Percentiles rank a stretch among this genome's conserved stretches.
phyloP scores from a whole-genome alignment of 2,888 invertebrate species.

The Noctua pronuba region DNA sequence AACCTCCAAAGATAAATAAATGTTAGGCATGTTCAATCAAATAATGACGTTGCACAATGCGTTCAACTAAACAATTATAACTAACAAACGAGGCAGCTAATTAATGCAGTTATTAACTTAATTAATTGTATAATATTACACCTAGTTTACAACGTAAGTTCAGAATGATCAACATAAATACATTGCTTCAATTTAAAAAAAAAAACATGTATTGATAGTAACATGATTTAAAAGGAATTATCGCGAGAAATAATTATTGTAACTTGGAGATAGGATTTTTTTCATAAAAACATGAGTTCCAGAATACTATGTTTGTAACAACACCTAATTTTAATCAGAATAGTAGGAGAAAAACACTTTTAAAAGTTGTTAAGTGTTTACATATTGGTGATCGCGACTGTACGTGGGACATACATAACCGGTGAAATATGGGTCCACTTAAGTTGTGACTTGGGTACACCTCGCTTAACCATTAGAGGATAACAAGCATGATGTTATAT shows the following conservation, averaged over 20 bases:
- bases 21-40: slow-evolving; percentile 4
- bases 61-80: slow-evolving; percentile 15
- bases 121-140: background rate
- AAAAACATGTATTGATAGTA: too few relatives aligned
- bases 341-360: too few relatives aligned
- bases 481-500: background rate
- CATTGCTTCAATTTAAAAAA: background rate
- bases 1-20: slow-evolving; percentile 27
- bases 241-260: too few relatives aligned
- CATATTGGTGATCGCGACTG: too few relatives aligned
- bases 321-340: too few relatives aligned
- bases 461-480: background rate
- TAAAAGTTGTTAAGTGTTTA: too few relatives aligned
- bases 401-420: too few relatives aligned
- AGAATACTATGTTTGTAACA: too few relatives aligned
- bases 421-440: background rate
- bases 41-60: slow-evolving; percentile 2
- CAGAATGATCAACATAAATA: background rate
- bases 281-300: too few relatives aligned
- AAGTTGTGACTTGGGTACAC: background rate
- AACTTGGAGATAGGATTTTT: too few relatives aligned
- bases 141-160: slow-evolving; percentile 8
- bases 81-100: background rate
- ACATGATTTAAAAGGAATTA: too few relatives aligned
- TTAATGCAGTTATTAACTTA: slow-evolving; percentile 6